Conservation (phyloP, 2,888 invertebrate species). For the Tiliacea aurago region DNA sequence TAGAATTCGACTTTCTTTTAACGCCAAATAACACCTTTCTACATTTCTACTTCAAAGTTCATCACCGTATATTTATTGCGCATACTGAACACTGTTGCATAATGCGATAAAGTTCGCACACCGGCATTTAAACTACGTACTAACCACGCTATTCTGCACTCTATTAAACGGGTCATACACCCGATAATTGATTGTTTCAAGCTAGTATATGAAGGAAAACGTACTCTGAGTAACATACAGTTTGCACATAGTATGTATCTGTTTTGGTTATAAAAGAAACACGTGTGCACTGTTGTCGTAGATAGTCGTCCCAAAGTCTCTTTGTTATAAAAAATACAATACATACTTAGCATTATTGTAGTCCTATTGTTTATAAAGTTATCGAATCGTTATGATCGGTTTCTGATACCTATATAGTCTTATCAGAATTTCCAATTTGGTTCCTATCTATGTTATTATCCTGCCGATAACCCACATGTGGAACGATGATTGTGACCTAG, state of each 20-base stretch:
- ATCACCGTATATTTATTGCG: conserved; percentile 34
- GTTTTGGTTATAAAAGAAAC: conserved; percentile 46
- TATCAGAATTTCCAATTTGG: conserved; percentile 35
- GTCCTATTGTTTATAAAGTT: conserved; percentile 22
- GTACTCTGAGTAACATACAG: conserved; percentile 15
- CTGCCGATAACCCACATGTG: conserved; percentile 43
- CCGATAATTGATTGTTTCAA: conserved; percentile 39
- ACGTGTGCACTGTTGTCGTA: conserved; percentile 49
- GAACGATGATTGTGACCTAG: conserved; percentile 10
- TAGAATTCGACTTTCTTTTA: conserved; percentile 14
- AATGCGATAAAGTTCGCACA: conserved; percentile 44
- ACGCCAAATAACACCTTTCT: conserved; percentile 13
- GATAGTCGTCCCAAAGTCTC: conserved; percentile 41
- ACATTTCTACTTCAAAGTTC: conserved; percentile 38
- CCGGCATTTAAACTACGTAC: conserved; percentile 16
- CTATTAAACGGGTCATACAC: conserved; percentile 35
- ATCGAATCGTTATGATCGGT: conserved; percentile 16
- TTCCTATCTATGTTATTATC: conserved; percentile 38
- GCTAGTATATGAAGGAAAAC: conserved; percentile 6
- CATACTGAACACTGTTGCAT: conserved; percentile 42
- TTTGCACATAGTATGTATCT: conserved; percentile 17
- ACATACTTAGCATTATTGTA: conserved; percentile 17
- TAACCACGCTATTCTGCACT: conserved; percentile 47
- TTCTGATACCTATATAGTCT: neutral
- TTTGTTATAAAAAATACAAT: conserved; percentile 48